phyloP scores from a whole-genome alignment of 2,888 invertebrate genomes.

The Atethmia centrago region DNA sequence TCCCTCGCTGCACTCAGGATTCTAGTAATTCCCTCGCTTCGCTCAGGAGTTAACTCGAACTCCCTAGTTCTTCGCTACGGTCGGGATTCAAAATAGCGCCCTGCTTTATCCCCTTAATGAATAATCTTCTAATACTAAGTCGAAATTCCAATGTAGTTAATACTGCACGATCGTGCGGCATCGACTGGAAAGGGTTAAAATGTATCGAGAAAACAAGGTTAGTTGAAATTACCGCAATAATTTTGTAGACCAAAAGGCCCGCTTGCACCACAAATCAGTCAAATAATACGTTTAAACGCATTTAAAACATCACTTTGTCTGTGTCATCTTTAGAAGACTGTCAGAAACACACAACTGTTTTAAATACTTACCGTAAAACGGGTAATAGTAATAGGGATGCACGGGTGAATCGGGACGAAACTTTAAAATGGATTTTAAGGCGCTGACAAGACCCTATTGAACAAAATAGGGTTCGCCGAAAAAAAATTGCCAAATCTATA shows the following conservation, averaged over 20 bases:
- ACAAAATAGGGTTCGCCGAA: too few relatives aligned
- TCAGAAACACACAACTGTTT: background rate
- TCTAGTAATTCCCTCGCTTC: too few relatives aligned
- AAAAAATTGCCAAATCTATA: too few relatives aligned
- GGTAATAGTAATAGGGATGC: too few relatives aligned
- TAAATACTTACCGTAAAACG: too few relatives aligned
- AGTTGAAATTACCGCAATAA: conserved; percentile 33
- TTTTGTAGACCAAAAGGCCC: conserved; percentile 15
- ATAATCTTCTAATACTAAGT: background rate
- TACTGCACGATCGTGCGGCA: background rate
- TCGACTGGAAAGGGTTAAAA: conserved; percentile 12
- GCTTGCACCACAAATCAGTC: background rate
- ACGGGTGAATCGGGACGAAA: too few relatives aligned
- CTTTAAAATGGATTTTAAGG: too few relatives aligned
- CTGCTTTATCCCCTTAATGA: background rate
- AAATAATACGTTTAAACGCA: background rate
- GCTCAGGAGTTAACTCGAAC: too few relatives aligned
- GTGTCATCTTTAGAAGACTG: background rate
- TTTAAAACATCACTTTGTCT: background rate
- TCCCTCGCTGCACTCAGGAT: too few relatives aligned
- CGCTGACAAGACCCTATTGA: too few relatives aligned
- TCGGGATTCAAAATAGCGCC: background rate
- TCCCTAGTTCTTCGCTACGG: background rate
- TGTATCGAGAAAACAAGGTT: conserved; percentile 25
- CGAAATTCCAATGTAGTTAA: background rate